A percentile compares a stretch with the other conserved stretches of the same genome.
These are phyloP conservation scores for Caretta caretta DNA, from an alignment of 2,113 vertebrate genomes.

Conservation along the genomic window DNA sequence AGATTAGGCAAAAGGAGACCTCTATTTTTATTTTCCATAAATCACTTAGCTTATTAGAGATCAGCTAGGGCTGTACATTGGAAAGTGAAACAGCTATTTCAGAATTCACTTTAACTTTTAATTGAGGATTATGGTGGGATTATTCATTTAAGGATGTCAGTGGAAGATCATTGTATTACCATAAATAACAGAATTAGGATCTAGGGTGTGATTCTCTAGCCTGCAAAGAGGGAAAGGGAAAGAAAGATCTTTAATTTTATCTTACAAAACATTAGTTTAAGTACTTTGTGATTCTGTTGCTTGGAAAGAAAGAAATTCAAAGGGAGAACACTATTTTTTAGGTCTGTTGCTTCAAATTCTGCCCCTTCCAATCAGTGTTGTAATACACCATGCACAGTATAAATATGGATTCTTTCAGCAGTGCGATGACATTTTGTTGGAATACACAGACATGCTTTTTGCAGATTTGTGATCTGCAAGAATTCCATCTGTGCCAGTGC, in stretches of 20 bases:
- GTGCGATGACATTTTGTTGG: constrained; percentile 77
- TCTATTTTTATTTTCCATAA: neutral
- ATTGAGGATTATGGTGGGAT: neutral
- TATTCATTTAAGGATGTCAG: neutral
- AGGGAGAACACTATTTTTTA: constrained; percentile 25
- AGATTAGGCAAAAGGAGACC: neutral
- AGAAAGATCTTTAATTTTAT: constrained; percentile 2
- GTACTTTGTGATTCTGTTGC: neutral
- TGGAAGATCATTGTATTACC: neutral
- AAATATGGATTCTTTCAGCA: constrained; percentile 69
- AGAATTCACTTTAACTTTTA: constrained; percentile 45
- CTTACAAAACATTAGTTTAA: neutral
- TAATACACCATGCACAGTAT: neutral
- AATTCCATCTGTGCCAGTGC: constrained; percentile 58
- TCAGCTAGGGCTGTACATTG: neutral
- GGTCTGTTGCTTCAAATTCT: constrained; percentile 42
- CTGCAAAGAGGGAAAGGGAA: neutral
- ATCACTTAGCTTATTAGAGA: neutral
- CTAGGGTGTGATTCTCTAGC: neutral
- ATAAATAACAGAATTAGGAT: neutral
- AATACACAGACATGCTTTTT: constrained; percentile 53
- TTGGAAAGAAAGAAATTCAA: constrained; percentile 3
- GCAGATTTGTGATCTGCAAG: constrained; percentile 81
- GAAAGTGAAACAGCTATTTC: neutral
- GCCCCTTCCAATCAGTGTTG: constrained; percentile 45